phyloP scores from a whole-genome alignment of 92 coral and sea anemone genomes.

The Epizoanthus rinbou region DNA sequence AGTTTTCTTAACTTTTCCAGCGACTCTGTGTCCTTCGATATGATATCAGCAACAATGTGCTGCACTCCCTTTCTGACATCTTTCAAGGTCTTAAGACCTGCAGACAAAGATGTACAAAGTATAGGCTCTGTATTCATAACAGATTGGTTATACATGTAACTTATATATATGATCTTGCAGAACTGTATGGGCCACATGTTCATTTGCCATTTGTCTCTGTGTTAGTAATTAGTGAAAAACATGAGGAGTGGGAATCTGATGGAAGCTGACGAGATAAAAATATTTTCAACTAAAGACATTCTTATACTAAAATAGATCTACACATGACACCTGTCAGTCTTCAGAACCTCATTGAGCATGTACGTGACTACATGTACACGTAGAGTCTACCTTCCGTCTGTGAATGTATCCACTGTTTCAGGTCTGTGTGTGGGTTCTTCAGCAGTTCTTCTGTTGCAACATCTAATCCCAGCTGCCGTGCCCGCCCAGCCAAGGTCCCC shows the following conservation, averaged over 20 bases:
- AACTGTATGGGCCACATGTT: too few species aligned
- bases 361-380: too few species aligned
- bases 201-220: too few species aligned
- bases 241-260: too few species aligned
- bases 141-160: neutral
- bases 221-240: too few species aligned
- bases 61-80: slow-evolving; percentile 86
- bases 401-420: slow-evolving; percentile 58
- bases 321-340: neutral
- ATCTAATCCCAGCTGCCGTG: slow-evolving; percentile 81
- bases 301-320: neutral
- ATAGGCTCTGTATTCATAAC: neutral
- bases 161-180: neutral
- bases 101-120: neutral
- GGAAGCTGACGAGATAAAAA: too few species aligned
- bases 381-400: slow-evolving; percentile 57
- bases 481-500: slow-evolving; percentile 82
- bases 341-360: too few species aligned
- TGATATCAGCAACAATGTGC: slow-evolving; percentile 85
- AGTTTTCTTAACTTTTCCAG: slow-evolving; percentile 54
- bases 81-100: slow-evolving; percentile 69
- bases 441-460: slow-evolving; percentile 62
- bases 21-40: slow-evolving; percentile 72
- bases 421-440: slow-evolving; percentile 48
- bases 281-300: too few species aligned